Evolutionary conservation across 2,113 vertebrate species (phyloP), one percentile per base, ranked within the genome.

Genomic region (Phycodurus eques): DNA sequence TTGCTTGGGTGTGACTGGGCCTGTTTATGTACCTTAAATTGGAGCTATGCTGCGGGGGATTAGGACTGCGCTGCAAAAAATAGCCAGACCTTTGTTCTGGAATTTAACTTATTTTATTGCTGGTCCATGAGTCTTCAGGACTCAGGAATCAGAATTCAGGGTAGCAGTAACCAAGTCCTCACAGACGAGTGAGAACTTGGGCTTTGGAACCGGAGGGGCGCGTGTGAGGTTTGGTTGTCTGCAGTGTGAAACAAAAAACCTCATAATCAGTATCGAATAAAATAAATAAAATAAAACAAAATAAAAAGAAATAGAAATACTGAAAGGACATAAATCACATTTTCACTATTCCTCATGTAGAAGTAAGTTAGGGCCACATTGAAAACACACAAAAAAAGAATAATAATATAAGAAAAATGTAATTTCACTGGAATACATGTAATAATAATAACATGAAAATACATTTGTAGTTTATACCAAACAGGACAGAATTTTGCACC

Each of bases 41-140:
- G 91, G 90, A 94, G 94, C 91, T 94, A 94, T 94, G 94, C 93
- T 94, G 92, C 88, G 92, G 92, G 49, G 87, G 93, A 94, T 95
- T 94, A 93, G 91, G 91, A 69, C 67, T 74, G 53, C 68, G 65
- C 61, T 73, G 63, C 70, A 80, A 69, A 80, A 19, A 60, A 31
- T 31, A 60, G 71, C 56, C 68, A 74, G 62, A 76, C 43, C 56
- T 76, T 60, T 62, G 22, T 43, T 73, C 47, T 74, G 66, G 39
- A 79, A 49, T 44, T 19, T 64, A 72, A 80, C 75, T 44, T 71
- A 67, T 74, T 79, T 74, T 70, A 51, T 70, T 64, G 62, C 12
- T 14, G 20, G 39, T 44, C 39, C 42, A 22, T 17, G 62, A 44
- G 19, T 44, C 12, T 22, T 44, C 63, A 44, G 20, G n/a, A 65